Conservation (phyloP, 2,888 invertebrate genomes). For the Carterocephalus palaemon region DNA sequence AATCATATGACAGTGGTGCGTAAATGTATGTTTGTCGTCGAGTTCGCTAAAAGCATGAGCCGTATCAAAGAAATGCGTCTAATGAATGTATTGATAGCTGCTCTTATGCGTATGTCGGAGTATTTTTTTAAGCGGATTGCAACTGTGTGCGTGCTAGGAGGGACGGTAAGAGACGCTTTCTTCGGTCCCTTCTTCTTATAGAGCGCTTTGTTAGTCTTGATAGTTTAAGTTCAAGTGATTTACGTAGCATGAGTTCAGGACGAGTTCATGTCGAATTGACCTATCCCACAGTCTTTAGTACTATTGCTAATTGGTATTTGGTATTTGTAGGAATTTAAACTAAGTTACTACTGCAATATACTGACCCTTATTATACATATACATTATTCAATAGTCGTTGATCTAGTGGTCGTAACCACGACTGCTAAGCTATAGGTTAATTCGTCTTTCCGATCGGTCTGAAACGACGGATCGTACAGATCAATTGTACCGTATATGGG, state of each 20-base stretch:
- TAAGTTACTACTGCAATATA: too few relatives aligned
- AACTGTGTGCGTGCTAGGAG: constrained; percentile 60
- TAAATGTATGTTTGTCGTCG: constrained; percentile 40
- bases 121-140: constrained; percentile 61
- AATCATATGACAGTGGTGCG: constrained; percentile 28
- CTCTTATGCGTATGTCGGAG: constrained; percentile 55
- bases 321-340: too few relatives aligned
- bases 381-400: neutral
- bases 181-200: constrained; percentile 74
- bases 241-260: too few relatives aligned
- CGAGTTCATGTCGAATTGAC: too few relatives aligned
- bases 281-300: too few relatives aligned
- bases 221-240: constrained; percentile 36
- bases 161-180: constrained; percentile 75
- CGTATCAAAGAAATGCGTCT: constrained; percentile 76
- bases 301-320: too few relatives aligned
- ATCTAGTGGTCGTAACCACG: neutral
- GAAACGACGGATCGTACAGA: too few relatives aligned
- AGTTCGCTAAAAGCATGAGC: constrained; percentile 67
- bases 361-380: too few relatives aligned
- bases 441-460: too few relatives aligned
- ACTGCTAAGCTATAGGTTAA: too few relatives aligned
- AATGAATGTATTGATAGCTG: constrained; percentile 76
- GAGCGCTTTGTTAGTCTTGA: constrained; percentile 41
- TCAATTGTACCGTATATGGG: too few relatives aligned